Conservation (phyloP, 2,797 vertebrate genomes). For the Synanceia verrucosa region DNA sequence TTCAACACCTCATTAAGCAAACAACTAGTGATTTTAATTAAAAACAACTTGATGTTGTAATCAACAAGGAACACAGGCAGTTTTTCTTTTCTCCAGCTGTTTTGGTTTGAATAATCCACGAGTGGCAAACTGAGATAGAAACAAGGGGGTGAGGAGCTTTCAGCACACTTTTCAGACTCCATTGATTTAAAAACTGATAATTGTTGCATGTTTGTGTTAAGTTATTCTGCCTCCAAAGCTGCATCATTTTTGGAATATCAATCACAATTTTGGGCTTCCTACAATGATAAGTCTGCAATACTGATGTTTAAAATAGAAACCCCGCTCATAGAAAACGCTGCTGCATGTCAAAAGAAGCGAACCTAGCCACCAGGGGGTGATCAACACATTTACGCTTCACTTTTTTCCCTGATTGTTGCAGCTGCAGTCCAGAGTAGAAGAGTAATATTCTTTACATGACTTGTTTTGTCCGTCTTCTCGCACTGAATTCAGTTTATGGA, state of each 20-base stretch:
- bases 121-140: neutral
- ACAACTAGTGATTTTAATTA: conserved; percentile 33
- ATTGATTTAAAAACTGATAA: neutral
- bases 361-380: neutral
- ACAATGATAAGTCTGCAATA: neutral
- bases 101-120: neutral
- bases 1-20: conserved; percentile 42
- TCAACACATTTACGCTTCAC: neutral
- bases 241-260: neutral
- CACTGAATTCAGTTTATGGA: neutral
- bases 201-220: neutral
- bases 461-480: neutral
- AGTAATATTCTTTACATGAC: neutral
- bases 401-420: neutral
- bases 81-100: conserved; percentile 9
- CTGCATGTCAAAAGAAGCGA: neutral
- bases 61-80: neutral
- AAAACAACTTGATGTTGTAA: conserved; percentile 24
- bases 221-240: no score
- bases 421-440: neutral
- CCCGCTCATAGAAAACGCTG: no score
- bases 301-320: neutral
- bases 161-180: neutral
- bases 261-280: neutral
- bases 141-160: neutral